Evolutionary conservation across 2,888 invertebrate genomes (phyloP).

Genomic region (Thyatira batis): DNA sequence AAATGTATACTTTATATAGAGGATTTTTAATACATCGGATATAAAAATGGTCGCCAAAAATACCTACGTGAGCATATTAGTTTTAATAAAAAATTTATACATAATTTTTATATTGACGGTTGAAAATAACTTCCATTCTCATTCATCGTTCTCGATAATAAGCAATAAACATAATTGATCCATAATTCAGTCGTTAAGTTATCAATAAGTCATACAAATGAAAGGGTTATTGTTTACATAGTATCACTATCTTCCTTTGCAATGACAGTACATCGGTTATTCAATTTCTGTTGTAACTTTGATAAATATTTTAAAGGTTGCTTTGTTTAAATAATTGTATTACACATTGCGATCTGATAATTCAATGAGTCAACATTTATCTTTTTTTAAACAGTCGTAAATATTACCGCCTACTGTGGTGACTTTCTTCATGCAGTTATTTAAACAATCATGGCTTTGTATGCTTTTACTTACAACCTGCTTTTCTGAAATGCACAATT

Average conservation of each 20-base stretch:
- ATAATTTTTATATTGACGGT: too few relatives aligned
- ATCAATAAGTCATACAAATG: background rate
- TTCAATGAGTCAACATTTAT: background rate
- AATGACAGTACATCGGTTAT: background rate
- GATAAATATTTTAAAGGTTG: background rate
- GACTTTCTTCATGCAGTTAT: background rate
- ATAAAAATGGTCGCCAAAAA: too few relatives aligned
- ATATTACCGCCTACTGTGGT: too few relatives aligned
- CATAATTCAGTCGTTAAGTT: background rate
- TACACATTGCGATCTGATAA: too few relatives aligned
- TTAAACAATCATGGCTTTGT: too few relatives aligned
- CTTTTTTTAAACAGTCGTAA: background rate
- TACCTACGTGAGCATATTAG: too few relatives aligned
- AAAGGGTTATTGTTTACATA: background rate
- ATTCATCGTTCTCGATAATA: background rate
- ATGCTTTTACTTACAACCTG: too few relatives aligned
- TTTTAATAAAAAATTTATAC: too few relatives aligned
- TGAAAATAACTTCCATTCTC: too few relatives aligned
- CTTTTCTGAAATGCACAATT: too few relatives aligned
- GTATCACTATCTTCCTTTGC: background rate
- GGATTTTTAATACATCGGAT: too few relatives aligned
- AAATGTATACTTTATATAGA: too few relatives aligned
- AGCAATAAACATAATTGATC: conserved; percentile 7
- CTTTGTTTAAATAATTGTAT: background rate
- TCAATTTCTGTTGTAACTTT: background rate